Percentiles rank a stretch among this genome's conserved stretches.
phyloP scores from a whole-genome alignment of 2,888 invertebrate genomes.

The Xanthia togata region DNA sequence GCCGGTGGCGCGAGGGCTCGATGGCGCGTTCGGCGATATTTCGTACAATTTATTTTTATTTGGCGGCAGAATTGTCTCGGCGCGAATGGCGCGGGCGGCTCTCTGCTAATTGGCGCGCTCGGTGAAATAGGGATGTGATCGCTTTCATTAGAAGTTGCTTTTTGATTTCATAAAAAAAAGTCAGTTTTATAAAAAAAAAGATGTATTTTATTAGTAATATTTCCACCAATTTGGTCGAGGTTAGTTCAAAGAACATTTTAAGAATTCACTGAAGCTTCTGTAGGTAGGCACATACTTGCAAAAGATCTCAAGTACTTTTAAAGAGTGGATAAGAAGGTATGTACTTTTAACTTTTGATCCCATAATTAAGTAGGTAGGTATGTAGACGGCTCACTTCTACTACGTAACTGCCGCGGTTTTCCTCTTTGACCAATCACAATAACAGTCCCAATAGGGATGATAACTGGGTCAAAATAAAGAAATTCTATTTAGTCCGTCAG shows the following conservation, averaged over 20 bases:
- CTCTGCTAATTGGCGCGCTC: conserved; percentile 73
- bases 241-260: neutral
- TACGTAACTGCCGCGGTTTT: neutral
- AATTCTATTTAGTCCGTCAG: too few relatives aligned
- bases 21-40: conserved; percentile 68
- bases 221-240: neutral
- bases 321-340: neutral
- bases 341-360: conserved; percentile 17
- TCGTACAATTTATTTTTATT: conserved; percentile 79
- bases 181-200: neutral
- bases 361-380: neutral
- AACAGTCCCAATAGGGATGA: too few relatives aligned
- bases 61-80: conserved; percentile 71
- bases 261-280: neutral
- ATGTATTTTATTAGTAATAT: neutral
- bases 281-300: neutral
- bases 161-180: neutral
- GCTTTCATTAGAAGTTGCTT: conserved; percentile 1
- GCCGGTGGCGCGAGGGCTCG: conserved; percentile 43
- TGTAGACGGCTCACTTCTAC: neutral
- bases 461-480: too few relatives aligned
- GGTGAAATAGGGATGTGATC: conserved; percentile 64
- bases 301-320: neutral
- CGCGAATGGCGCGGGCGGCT: conserved; percentile 67
- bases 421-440: neutral